Conservation (phyloP, 1,140 invertebrate genomes). For the Maniola jurtina region DNA sequence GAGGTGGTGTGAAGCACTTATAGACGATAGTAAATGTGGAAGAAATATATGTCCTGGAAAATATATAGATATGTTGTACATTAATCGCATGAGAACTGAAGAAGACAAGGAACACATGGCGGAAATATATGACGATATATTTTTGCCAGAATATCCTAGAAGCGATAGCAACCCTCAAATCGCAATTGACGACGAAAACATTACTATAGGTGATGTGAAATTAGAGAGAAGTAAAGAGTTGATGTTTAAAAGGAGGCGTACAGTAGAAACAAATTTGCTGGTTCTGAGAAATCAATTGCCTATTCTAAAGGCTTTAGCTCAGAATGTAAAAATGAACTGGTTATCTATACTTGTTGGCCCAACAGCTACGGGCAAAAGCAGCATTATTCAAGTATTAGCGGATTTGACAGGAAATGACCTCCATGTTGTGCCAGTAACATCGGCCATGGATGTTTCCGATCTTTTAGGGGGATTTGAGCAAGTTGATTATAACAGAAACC, state of each 20-base stretch:
- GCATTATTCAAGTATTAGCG: slow-evolving; percentile 87
- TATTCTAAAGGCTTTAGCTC: slow-evolving; percentile 86
- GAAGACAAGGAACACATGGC: slow-evolving; percentile 85
- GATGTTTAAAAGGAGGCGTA: slow-evolving; percentile 60
- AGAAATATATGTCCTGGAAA: slow-evolving; percentile 79
- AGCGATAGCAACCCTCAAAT: slow-evolving; percentile 72
- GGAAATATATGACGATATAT: slow-evolving; percentile 81
- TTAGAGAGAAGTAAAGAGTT: slow-evolving; percentile 72
- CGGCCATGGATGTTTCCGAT: slow-evolving; percentile 96
- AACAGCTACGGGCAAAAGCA: slow-evolving; percentile 90
- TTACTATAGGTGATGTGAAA: slow-evolving; percentile 81
- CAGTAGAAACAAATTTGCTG: slow-evolving; percentile 75
- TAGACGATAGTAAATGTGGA: slow-evolving; percentile 48
- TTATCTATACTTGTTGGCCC: slow-evolving; percentile 92
- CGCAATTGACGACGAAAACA: slow-evolving; percentile 74
- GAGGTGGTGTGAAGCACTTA: slow-evolving; percentile 91
- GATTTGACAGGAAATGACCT: slow-evolving; percentile 86
- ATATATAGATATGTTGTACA: slow-evolving; percentile 88
- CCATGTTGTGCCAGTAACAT: slow-evolving; percentile 90
- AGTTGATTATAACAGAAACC: slow-evolving; percentile 80
- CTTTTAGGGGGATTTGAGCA: slow-evolving; percentile 98
- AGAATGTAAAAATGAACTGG: slow-evolving; percentile 95
- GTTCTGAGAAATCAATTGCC: slow-evolving; percentile 84
- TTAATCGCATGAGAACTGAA: slow-evolving; percentile 87
- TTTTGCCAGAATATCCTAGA: slow-evolving; percentile 78